Evolutionary conservation across 2,888 invertebrate genomes (phyloP).

Genomic region (Gandaritis pyraliata): DNA sequence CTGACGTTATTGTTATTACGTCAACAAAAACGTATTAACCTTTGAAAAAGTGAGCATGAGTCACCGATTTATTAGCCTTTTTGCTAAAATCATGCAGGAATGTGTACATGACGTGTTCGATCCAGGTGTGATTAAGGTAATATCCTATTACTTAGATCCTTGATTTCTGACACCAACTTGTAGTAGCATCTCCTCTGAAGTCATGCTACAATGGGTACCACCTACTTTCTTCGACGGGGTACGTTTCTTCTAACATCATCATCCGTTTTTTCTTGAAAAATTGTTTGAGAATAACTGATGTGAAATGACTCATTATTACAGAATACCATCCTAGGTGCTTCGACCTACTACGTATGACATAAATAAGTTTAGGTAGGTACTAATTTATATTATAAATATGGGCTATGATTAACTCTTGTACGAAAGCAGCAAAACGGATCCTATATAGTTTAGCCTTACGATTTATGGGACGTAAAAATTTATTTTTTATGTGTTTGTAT

Average conservation of each 20-base stretch:
- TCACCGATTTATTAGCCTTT: conserved; percentile 21
- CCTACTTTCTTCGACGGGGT: too few species aligned
- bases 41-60: conserved; percentile 11
- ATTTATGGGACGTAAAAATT: too few species aligned
- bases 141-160: too few species aligned
- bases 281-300: background rate
- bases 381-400: too few species aligned
- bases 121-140: too few species aligned
- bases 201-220: conserved; percentile 13
- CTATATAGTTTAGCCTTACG: too few species aligned
- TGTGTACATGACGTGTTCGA: conserved; percentile 3
- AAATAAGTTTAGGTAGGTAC: too few species aligned
- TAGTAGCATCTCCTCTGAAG: background rate
- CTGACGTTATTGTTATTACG: conserved; percentile 13
- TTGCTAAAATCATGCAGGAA: background rate
- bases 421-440: too few species aligned
- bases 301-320: background rate
- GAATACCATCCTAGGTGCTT: background rate
- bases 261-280: background rate
- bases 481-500: too few species aligned
- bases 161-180: too few species aligned
- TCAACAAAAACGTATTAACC: conserved; percentile 20
- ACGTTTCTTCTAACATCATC: conserved; percentile 1
- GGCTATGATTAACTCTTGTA: too few species aligned
- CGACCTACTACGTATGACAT: too few species aligned